Base-by-base conservation (phyloP, 2,888 invertebrate species). In the Trichopoda pennipes region DNA sequence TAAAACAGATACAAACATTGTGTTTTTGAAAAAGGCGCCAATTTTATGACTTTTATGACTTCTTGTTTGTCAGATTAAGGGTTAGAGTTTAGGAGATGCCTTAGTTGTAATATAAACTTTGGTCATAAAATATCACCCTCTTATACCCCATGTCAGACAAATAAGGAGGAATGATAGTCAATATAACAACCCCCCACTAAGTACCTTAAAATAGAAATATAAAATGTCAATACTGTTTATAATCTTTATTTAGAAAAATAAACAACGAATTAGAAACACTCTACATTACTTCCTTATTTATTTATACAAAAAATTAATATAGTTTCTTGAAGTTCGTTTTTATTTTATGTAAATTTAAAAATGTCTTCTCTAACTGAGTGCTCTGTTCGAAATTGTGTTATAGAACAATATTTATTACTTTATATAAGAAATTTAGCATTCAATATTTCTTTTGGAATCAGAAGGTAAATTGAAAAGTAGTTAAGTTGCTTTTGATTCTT, bases 1-100 rank as follows among this genome's bases (percentile, higher is more conserved):
- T 63, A 68, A 61, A 19, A 44, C 44, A 56, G 6, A 10, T 7
- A 56, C 49, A 42, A 23, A 38, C 55, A 68, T 63, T 28, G 14
- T 47, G 21, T 32, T 38, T 23, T n/a, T 7, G 19, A 60, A 68
- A 56, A 63, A 58, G 82, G 75, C 82, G 72, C 82, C 79, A 72
- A 32, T 58, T 21, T 64, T 66, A 78, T 75, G 74, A 81, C 69
- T 51, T n/a, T 60, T 51, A 66, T 76, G 42, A 68, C 72, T 69
- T 73, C 61, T 38, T 78, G 21, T 56, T 63, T n/a, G n/a, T 12
- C 8, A 19, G 4, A 14, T 35, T 64, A 28, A 14, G 19, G 38
- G 56, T 16, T 66, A 49, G 47, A 2, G 1, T 3, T 17, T 28
- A 21, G 56, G 23, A 32, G 56, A 56, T 28, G 44, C 9, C 44